Evolutionary conservation across 1,140 invertebrate species (phyloP).

Genomic region (Rhysida immarginata): DNA sequence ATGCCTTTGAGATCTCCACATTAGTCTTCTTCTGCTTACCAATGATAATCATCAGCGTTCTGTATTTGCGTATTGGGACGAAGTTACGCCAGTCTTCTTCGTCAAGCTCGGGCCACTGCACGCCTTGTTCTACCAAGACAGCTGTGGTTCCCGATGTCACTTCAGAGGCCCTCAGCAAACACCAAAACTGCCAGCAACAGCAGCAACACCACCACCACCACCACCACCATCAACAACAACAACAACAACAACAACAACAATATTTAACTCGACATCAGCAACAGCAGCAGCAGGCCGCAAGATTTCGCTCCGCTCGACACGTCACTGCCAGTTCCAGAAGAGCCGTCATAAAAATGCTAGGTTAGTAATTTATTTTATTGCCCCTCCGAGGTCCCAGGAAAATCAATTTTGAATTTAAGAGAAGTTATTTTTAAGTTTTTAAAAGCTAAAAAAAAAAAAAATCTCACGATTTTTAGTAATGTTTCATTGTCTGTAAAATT

Average conservation of each 20-base stretch:
- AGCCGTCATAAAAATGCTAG: conserved; percentile 14
- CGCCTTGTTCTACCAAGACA: conserved; percentile 1
- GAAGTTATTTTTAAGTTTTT: too few relatives aligned
- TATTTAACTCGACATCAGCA: too few relatives aligned
- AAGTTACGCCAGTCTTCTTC: conserved; percentile 46
- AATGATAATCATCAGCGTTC: conserved; percentile 66
- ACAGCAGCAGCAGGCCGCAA: too few relatives aligned
- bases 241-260: too few relatives aligned
- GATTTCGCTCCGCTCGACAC: neutral
- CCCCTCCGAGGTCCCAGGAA: too few relatives aligned
- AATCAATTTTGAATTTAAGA: too few relatives aligned
- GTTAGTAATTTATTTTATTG: too few relatives aligned
- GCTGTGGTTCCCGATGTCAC: neutral
- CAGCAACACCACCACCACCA: neutral
- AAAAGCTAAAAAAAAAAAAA: too few relatives aligned
- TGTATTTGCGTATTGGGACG: conserved; percentile 68
- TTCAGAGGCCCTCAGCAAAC: neutral
- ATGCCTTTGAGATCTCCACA: conserved; percentile 67
- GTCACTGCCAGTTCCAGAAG: conserved; percentile 1
- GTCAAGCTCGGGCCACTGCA: conserved; percentile 3
- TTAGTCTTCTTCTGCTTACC: conserved; percentile 70
- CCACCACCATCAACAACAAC: neutral
- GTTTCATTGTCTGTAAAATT: too few relatives aligned
- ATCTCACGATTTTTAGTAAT: too few relatives aligned
- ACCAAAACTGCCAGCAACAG: neutral